Base-by-base conservation (phyloP, 2,888 invertebrate genomes). In the Lycia hirtaria region DNA sequence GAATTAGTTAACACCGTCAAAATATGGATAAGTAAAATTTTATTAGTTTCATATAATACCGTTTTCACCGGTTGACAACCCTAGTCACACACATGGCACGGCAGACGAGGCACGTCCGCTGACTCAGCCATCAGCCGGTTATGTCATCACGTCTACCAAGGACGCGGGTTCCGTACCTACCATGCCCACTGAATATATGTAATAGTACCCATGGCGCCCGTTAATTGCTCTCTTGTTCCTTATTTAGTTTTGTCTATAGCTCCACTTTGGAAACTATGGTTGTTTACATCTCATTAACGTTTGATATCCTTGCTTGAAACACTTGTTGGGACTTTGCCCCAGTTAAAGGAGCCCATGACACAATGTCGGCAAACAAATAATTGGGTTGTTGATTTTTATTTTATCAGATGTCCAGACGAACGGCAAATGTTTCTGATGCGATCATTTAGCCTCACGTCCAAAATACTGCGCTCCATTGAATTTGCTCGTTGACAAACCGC, bases 131-230 rank as follows among this genome's bases (percentile, higher is more conserved):
- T 2, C 4, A 4, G 12, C 7, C 24, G 52, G 59, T 67, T 64
- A 67, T 67, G 67, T 69, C 58, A 64, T 54, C 45, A 40, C 50
- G 54, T 53, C 40, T 38, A 17, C 22, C 38, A 40, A 26, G 69
- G 69, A 54, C 65, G 55, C 54, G 20, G 57, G 59, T 66, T 69
- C 63, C 69, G 69, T 48, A 60, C n/a, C n/a, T n/a, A n/a, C n/a
- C n/a, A n/a, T n/a, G n/a, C n/a, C n/a, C n/a, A n/a, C n/a, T n/a
- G n/a, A n/a, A n/a, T n/a, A n/a, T n/a, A n/a, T n/a, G n/a, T n/a
- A n/a, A n/a, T n/a, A n/a, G n/a, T n/a, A n/a, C n/a, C 64, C 52
- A 54, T 53, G 56, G 60, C 63, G 62, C 64, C 66, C 44, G 22
- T 44, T 65, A 61, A 67, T 68, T 60, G 60, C 37, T 56, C 56